A percentile compares a stretch with the other conserved stretches of the same genome.
Evolutionary conservation across 2,888 invertebrate genomes (phyloP).

Genomic region (Tinea semifulvella): DNA sequence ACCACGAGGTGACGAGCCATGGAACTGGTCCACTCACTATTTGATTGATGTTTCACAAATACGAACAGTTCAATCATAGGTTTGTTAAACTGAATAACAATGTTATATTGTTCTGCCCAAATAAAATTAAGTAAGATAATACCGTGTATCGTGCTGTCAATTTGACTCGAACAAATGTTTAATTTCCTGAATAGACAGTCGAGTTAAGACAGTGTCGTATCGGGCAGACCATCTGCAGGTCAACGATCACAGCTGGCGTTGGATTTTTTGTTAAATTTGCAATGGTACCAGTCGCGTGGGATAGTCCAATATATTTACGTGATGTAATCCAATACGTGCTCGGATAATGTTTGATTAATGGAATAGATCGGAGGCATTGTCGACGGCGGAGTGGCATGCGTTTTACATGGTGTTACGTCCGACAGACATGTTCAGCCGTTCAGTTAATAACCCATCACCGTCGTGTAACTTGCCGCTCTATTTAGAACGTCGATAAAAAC

Average conservation of each 20-base stretch:
- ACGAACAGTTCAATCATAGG: neutral
- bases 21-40: neutral
- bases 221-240: slow-evolving; percentile 8
- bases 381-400: slow-evolving; percentile 36
- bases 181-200: slow-evolving; percentile 10
- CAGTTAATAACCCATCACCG: slow-evolving; percentile 6
- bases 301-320: slow-evolving; percentile 20
- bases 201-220: neutral
- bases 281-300: slow-evolving; percentile 31
- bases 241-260: slow-evolving; percentile 6
- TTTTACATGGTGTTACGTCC: slow-evolving; percentile 25
- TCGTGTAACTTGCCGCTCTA: slow-evolving; percentile 12
- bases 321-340: slow-evolving; percentile 31
- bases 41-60: neutral
- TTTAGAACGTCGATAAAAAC: slow-evolving; percentile 15
- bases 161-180: slow-evolving; percentile 9
- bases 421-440: neutral
- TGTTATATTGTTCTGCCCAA: too few species aligned
- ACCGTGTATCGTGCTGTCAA: slow-evolving; percentile 3
- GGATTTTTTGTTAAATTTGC: slow-evolving; percentile 3
- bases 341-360: slow-evolving; percentile 44
- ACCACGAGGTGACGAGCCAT: neutral
- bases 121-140: too few species aligned
- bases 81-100: too few species aligned
- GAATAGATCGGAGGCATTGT: slow-evolving; percentile 48